Base-by-base conservation (phyloP, 2,797 vertebrate species). In the Odontamblyopus rebecca region DNA sequence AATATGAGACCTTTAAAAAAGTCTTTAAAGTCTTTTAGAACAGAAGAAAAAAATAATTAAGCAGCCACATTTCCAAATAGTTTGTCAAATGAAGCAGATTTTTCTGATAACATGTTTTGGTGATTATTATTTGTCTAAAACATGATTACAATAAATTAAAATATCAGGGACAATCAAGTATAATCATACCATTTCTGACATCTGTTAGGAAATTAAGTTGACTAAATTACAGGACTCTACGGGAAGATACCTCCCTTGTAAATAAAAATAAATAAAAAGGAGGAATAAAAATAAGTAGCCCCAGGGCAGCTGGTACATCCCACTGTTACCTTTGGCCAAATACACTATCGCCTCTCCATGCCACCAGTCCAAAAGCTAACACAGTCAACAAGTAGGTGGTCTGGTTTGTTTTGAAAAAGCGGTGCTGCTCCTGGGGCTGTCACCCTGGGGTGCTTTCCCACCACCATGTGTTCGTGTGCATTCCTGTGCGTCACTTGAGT, bases 401-500 rank as follows among this genome's bases (percentile, higher is more conserved):
- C 61, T 68, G 4, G 13, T 84, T 88, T 83, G 87, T 89, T 91
- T 88, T 86, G 85, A 85, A 83, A 69, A 63, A 74, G 69, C 73
- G 56, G 41, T 38, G 64, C 62, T 76, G 67, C 18, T 88, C 83
- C 82, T 69, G 69, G 61, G 74, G 86, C 54, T 80, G 83, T 82
- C 72, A 71, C 78, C 74, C 70, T 54, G 38, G 76, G 83, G 76
- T 71, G 69, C 53, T 82, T 87, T 85, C 71, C 84, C 66, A 81
- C 82, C 68, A 67, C 78, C 18, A 56, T 74, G 83, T 84, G 87
- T 87, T 85, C 83, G 79, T 87, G 87, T 83, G 71, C 67, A 38
- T 44, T 76, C 11, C 7, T 56, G 56, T 27, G 13, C 11, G 12
- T 59, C 12, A 62, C 69, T 62, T 54, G 72, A 59, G 59, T 81